These are phyloP conservation scores for Balearica regulorum DNA, from an alignment of 2,797 vertebrate species.

Conservation along the genomic window DNA sequence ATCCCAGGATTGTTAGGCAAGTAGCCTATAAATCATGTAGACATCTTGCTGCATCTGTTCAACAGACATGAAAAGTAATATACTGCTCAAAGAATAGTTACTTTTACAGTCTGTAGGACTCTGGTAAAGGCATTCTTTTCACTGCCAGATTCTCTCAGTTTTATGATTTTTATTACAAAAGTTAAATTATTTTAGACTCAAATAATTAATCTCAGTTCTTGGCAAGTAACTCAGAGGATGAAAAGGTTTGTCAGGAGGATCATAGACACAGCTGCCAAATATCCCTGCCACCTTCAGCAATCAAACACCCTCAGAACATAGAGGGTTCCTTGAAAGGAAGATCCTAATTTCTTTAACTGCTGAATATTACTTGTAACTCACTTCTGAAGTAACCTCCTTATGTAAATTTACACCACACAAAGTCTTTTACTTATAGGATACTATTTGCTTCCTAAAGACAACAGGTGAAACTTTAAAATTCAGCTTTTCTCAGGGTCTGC, in stretches of 20 bases:
- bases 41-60: conserved; percentile 14
- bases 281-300: background rate
- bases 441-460: background rate
- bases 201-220: conserved; percentile 30
- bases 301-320: background rate
- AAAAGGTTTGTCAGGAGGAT: background rate
- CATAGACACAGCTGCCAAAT: background rate
- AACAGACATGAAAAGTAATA: conserved; percentile 30
- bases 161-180: conserved; percentile 45
- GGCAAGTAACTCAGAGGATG: background rate
- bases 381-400: background rate
- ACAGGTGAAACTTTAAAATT: background rate
- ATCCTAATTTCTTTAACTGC: background rate
- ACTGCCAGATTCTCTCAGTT: conserved; percentile 19
- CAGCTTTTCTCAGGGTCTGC: background rate
- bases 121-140: conserved; percentile 36
- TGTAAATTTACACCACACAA: background rate
- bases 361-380: background rate
- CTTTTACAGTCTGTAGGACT: background rate
- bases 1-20: conserved; percentile 1
- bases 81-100: conserved; percentile 28
- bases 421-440: background rate
- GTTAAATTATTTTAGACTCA: background rate
- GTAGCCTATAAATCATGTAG: conserved; percentile 57
- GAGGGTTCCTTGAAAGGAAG: background rate